Conservation (phyloP, 2,888 invertebrate genomes). For the Fragum sueziense region DNA sequence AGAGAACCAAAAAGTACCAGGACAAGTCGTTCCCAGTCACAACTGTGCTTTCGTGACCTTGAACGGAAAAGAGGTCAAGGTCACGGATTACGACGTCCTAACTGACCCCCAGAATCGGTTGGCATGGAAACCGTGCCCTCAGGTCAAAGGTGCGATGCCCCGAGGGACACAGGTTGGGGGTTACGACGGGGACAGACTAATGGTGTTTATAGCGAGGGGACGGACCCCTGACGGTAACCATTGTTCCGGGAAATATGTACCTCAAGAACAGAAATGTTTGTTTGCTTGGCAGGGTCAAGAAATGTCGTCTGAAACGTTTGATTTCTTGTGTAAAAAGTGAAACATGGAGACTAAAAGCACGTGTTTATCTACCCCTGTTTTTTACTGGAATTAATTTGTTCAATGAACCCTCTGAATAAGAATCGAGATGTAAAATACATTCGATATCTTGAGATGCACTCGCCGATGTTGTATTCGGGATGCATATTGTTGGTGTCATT, state of each 20-base stretch:
- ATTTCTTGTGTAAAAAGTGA: conserved; percentile 28
- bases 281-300: conserved; percentile 23
- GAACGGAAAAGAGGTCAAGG: conserved; percentile 13
- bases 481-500: no score
- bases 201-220: conserved; percentile 16
- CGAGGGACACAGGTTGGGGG: conserved; percentile 17
- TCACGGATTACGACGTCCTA: conserved; percentile 20
- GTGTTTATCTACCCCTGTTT: no score
- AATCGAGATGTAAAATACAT: no score
- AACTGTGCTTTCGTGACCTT: conserved; percentile 16
- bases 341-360: neutral
- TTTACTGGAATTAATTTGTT: no score
- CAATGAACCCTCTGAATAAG: no score
- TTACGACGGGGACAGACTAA: conserved; percentile 8
- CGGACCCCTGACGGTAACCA: conserved; percentile 11
- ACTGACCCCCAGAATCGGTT: conserved; percentile 17
- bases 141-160: conserved; percentile 16
- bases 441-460: no score
- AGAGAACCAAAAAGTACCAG: conserved; percentile 11
- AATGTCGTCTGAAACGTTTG: conserved; percentile 12
- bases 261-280: conserved; percentile 16
- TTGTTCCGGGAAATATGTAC: conserved; percentile 24
- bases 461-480: no score
- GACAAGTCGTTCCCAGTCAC: conserved; percentile 13
- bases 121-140: conserved; percentile 9